Evolutionary conservation across 92 coral and sea anemone genomes (phyloP), one percentile per base, ranked within the genome.

Genomic region (Porites cylindrica): DNA sequence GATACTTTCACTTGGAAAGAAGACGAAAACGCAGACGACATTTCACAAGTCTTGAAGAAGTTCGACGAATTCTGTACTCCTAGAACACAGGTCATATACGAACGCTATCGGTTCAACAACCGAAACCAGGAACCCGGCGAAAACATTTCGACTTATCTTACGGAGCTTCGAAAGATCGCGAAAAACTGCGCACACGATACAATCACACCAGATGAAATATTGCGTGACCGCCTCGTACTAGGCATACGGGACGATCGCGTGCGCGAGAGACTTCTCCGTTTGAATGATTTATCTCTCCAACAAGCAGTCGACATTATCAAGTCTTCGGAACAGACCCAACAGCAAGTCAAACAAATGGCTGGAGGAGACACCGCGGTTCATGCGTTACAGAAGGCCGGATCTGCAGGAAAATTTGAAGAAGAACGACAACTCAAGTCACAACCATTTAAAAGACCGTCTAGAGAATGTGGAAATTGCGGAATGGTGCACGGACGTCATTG

Each of bases 81-180:
- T 79, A 5, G 75, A 67, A 80, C 75, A 12, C 84, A 80, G 51
- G 75, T 80, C 5, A 80, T 80, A 50, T 80, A 80, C 50, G 84
- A 80, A 43, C 73, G 84, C 38, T 80, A 80, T 52, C 74, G 84
- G 7, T 80, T 80, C 62, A 80, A 80, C 84, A 80, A 80, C 63
- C 18, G 84, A 64, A 80, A 80, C 72, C 84, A 80, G 17, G 84
- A 80, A 65, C 61, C 62, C 4, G 75, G 84, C 47, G 84, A 80
- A 65, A 80, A 67, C 59, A 19, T 88, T 20, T 11, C 85, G 8
- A 67, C 9, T 78, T 73, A 85, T 75, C 51, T 84, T 20, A 84
- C 82, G 9, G 88, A 84, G 75, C 53, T 84, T 21, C 76, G 82
- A 72, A 84, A 82, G 68, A 84, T 84, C 26, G 88, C 88, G 10